phyloP scores from a whole-genome alignment of 1,140 invertebrate species.

The Rhagoletis zephyria region DNA sequence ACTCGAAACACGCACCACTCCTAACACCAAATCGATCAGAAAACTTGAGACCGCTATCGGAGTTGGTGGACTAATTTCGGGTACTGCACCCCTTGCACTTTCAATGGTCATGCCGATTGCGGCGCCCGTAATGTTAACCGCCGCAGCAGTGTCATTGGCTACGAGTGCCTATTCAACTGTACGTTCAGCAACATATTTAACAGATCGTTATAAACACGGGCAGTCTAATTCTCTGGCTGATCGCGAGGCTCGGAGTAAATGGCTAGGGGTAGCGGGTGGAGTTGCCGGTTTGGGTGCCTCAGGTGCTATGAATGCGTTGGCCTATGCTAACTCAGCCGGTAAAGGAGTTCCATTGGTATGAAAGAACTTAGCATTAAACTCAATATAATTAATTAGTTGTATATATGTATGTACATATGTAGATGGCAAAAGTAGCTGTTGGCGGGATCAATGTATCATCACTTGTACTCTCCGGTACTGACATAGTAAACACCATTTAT shows the following conservation, averaged over 20 bases:
- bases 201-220: slow-evolving; percentile 66
- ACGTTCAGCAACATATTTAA: slow-evolving; percentile 60
- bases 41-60: slow-evolving; percentile 12
- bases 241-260: slow-evolving; percentile 62
- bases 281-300: slow-evolving; percentile 63
- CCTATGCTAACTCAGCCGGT: slow-evolving; percentile 61
- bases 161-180: slow-evolving; percentile 62
- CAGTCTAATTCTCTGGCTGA: slow-evolving; percentile 65
- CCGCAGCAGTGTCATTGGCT: slow-evolving; percentile 60
- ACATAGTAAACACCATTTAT: slow-evolving; percentile 63
- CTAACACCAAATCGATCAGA: not conserved
- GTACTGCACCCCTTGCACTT: slow-evolving; percentile 57
- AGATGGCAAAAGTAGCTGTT: slow-evolving; percentile 23
- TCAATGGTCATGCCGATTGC: slow-evolving; percentile 60
- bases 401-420: not conserved
- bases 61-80: slow-evolving; percentile 30
- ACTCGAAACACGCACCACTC: slow-evolving; percentile 57
- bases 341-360: slow-evolving; percentile 64
- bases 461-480: slow-evolving; percentile 64
- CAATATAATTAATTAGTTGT: not conserved
- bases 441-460: slow-evolving; percentile 59
- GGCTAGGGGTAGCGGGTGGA: slow-evolving; percentile 63
- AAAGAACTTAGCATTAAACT: not conserved
- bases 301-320: slow-evolving; percentile 63
- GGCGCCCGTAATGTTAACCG: slow-evolving; percentile 60